phyloP scores from a whole-genome alignment of 1,140 invertebrate species.

The Metaphire vulgaris region DNA sequence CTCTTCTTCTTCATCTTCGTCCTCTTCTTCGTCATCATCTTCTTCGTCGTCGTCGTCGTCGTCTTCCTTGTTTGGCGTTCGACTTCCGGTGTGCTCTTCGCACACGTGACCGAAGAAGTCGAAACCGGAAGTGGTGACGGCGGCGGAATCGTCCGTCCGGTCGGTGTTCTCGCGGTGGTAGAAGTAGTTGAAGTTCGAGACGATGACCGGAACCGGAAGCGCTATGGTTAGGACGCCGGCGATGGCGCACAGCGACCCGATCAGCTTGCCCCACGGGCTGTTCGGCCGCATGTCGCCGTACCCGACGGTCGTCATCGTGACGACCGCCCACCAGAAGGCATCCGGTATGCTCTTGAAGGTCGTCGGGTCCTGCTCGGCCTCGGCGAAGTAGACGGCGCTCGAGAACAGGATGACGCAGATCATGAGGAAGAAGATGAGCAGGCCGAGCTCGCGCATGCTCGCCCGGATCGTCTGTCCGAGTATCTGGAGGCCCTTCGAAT shows the following conservation, averaged over 20 bases:
- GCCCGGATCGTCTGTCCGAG: conserved; percentile 74
- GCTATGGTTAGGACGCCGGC: conserved; percentile 74
- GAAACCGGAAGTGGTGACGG: conserved; percentile 99
- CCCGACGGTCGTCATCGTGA: conserved; percentile 98
- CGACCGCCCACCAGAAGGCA: conserved; percentile 63
- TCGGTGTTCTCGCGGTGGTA: conserved; percentile 83
- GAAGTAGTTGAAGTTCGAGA: too few relatives aligned
- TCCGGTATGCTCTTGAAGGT: conserved; percentile 93
- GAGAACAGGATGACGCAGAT: too few relatives aligned
- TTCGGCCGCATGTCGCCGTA: conserved; percentile 95
- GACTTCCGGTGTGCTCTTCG: conserved; percentile 1
- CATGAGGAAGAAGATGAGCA: too few relatives aligned
- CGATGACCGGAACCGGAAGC: too few relatives aligned
- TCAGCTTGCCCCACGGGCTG: conserved; percentile 97
- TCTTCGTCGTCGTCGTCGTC: too few relatives aligned
- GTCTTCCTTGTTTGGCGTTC: too few relatives aligned
- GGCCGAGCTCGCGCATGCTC: too few relatives aligned
- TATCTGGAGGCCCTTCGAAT: conserved; percentile 54
- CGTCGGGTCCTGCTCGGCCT: conserved; percentile 87
- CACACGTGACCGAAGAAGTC: conserved; percentile 98
- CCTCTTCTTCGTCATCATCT: too few relatives aligned
- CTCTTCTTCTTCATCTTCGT: too few relatives aligned
- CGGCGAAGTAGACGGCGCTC: too few relatives aligned
- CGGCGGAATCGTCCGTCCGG: too few relatives aligned
- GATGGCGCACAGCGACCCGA: too few relatives aligned